phyloP scores from a whole-genome alignment of 2,888 invertebrate genomes.

The Drosophila tanythrix region DNA sequence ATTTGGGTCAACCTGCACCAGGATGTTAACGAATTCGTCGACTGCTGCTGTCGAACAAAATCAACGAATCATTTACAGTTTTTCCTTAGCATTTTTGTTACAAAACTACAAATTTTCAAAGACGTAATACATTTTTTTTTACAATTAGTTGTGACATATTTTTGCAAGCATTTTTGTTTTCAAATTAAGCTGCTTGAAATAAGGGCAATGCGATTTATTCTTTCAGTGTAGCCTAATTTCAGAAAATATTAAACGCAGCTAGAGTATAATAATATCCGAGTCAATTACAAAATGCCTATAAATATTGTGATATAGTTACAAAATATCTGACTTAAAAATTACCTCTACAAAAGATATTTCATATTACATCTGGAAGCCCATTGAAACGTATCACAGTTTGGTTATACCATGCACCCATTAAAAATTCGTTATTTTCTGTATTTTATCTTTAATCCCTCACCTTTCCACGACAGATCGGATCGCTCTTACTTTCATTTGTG shows the following conservation, averaged over 20 bases:
- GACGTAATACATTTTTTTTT: not conserved
- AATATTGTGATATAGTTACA: not conserved
- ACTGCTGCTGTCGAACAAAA: constrained; percentile 41
- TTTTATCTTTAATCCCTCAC: not conserved
- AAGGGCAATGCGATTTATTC: not conserved
- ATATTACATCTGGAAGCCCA: not conserved
- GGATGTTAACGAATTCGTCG: constrained; percentile 43
- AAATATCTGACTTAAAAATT: not conserved
- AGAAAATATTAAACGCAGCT: not conserved
- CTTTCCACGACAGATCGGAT: not conserved
- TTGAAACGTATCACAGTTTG: not conserved
- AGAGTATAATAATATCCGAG: not conserved
- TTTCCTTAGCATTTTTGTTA: constrained; percentile 49
- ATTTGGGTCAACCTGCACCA: constrained; percentile 34
- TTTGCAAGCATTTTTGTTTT: constrained; percentile 4
- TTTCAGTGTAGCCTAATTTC: not conserved
- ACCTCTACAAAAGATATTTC: not conserved
- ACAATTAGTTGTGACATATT: constrained; percentile 35
- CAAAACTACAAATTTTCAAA: constrained; percentile 27
- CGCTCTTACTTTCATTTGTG: not conserved
- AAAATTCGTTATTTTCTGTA: not conserved
- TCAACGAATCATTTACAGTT: constrained; percentile 45
- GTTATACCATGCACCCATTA: not conserved
- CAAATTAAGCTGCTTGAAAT: not conserved
- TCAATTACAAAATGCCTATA: not conserved